Base-by-base conservation (phyloP, 2,888 invertebrate genomes). In the Lasioglossum figueresi region DNA sequence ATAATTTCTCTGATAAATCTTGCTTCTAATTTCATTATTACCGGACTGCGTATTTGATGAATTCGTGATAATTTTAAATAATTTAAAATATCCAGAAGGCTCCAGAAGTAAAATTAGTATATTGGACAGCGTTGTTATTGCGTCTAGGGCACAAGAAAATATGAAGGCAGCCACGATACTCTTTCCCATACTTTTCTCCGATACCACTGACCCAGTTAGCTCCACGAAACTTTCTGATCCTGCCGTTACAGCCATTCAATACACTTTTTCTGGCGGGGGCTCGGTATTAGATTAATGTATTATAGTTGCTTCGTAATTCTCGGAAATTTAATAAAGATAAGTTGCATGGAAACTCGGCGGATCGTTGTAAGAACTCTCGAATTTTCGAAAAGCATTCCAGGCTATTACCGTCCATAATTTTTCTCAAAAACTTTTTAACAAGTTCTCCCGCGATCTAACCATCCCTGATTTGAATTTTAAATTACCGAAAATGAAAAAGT, bases 161-260 rank as follows among this genome's bases (percentile, higher is more conserved):
- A 40, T 16, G 71, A 45, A 43, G 4, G 31, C 12, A 63, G 14
- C 45, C n/a, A 23, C 23, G 48, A 76, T 27, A 37, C 12, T 40
- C 5, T 23, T 12, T 12, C 12, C 19, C 34, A 68, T 66, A 66
- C 76, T 66, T 76, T 76, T 27, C 43, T 45, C 19, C 48, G 76
- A 68, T 76, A 76, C 48, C 37, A 27, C 19, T 27, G 66, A 68
- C 66, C 48, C 4, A 48, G 23, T 68, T 76, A 68, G n/a, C 45
- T 19, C n/a, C 66, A 14, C n/a, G 43, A 48, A 68, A 76, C 45
- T 76, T 76, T 16, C 34, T 14, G 31, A 76, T 76, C 23, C 37
- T 5, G 43, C 16, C 10, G n/a, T 12, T 56, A 37, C 34, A 37
- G n/a, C n/a, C n/a, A 12, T 74, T 74, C 74, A 40, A 52, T 52